Base-by-base conservation (phyloP, 2,888 invertebrate species). In the Atrina japonica region DNA sequence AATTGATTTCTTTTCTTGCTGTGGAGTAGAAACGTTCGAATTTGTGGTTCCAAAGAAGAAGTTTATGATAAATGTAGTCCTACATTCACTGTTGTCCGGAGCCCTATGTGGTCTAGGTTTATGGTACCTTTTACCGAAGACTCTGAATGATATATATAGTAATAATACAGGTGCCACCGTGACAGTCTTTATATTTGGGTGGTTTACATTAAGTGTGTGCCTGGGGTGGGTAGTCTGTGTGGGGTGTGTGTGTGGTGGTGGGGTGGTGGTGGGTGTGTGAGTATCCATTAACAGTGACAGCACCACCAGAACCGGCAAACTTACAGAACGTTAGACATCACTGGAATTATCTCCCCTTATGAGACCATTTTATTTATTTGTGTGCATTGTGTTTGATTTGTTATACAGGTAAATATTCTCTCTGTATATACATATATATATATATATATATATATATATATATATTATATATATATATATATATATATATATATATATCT, bases 241-340 rank as follows among this genome's bases (percentile, higher is more conserved):
- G n/a, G n/a, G n/a, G n/a, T n/a, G n/a, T n/a, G n/a, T n/a, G n/a
- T n/a, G n/a, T n/a, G n/a, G n/a, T n/a, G n/a, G n/a, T n/a, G n/a
- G n/a, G n/a, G n/a, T n/a, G n/a, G n/a, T n/a, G n/a, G n/a, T n/a
- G n/a, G 88, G n/a, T n/a, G n/a, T n/a, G 14, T 16, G 88, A 86
- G 80, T 89, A 88, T 75, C 86, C 89, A 11, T 76, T 89, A 67
- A 85, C 86, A 3, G 82, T 86, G 5, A 77, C 75, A 6, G 81
- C 87, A 5, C 89, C 88, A n/a, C 88, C 89, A 25, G 89, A 89
- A 72, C 83, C 85, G 11, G 88, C 88, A 18, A n/a, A 83, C 87
- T 3, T 89, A 81, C 71, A 82, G 84, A 55, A 85, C 89, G 1
- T 80, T 84, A 75, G 89, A 89, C 68, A 77, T n/a, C 78, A 25